Percentiles rank a stretch among this genome's conserved stretches.
Conservation (phyloP, 2,797 vertebrate species). For the Rhinoraja longicauda region DNA sequence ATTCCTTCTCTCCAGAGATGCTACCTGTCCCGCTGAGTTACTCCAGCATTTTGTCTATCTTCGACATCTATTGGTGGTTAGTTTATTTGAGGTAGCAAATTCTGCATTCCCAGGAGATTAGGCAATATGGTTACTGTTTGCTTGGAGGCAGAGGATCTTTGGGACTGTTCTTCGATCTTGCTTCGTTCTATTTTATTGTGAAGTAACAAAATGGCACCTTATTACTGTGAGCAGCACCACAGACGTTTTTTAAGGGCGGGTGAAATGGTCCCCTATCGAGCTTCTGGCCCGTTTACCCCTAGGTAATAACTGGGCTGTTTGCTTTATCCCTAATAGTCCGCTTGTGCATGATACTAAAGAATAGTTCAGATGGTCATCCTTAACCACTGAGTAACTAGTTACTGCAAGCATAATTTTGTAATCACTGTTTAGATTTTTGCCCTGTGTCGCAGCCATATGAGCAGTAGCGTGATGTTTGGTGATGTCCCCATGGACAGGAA, state of each 20-base stretch:
- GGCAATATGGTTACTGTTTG: background rate
- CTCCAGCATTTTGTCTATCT: no score
- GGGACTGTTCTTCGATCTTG: background rate
- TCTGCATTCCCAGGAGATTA: background rate
- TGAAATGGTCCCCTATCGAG: background rate
- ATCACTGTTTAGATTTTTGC: background rate
- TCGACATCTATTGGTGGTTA: background rate
- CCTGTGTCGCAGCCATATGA: background rate
- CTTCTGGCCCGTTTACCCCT: background rate
- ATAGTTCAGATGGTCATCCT: background rate
- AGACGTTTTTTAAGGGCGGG: background rate
- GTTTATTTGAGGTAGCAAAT: background rate
- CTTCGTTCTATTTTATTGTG: background rate
- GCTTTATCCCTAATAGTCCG: background rate
- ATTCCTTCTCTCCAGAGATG: no score
- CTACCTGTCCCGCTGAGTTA: no score
- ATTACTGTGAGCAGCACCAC: no score
- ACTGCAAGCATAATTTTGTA: background rate
- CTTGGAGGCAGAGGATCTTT: background rate
- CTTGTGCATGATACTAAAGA: no score
- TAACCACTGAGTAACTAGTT: background rate
- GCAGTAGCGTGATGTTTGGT: background rate
- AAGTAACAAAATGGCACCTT: background rate
- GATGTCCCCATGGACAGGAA: background rate
- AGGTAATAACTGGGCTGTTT: background rate